phyloP scores from a whole-genome alignment of 2,113 vertebrate genomes.

The Benitochromis conjunctus region DNA sequence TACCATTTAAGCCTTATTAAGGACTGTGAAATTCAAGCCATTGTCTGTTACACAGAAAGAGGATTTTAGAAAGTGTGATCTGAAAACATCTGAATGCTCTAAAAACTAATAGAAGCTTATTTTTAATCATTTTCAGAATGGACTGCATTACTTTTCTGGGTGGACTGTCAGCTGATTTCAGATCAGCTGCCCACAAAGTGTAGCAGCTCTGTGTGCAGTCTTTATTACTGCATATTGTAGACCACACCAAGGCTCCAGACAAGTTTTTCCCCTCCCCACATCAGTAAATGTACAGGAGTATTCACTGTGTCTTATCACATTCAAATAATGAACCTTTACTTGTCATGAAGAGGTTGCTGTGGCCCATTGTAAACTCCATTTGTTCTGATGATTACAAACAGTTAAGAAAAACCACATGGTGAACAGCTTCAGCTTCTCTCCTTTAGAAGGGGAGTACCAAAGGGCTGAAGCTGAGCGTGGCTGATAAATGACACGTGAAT shows the following conservation, averaged over 20 bases:
- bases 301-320: not conserved
- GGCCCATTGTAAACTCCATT: not conserved
- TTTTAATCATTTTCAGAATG: not conserved
- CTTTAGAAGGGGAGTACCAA: not conserved
- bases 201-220: not conserved
- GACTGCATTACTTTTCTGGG: not conserved
- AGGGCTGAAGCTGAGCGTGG: not conserved
- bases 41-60: fast-evolving
- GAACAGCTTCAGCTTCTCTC: not conserved
- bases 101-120: not conserved
- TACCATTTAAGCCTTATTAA: not conserved
- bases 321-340: not conserved
- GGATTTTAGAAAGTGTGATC: not conserved
- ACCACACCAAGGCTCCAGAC: not conserved
- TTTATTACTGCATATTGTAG: not conserved
- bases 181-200: not conserved
- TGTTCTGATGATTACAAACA: not conserved
- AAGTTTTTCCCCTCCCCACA: not conserved
- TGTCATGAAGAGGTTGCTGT: not conserved
- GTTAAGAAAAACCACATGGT: not conserved
- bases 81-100: not conserved
- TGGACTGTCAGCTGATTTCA: not conserved
- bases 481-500: not conserved
- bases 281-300: not conserved
- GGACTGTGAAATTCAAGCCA: not conserved